phyloP scores from a whole-genome alignment of 2,113 vertebrate species.

The Hippopotamus amphibius region DNA sequence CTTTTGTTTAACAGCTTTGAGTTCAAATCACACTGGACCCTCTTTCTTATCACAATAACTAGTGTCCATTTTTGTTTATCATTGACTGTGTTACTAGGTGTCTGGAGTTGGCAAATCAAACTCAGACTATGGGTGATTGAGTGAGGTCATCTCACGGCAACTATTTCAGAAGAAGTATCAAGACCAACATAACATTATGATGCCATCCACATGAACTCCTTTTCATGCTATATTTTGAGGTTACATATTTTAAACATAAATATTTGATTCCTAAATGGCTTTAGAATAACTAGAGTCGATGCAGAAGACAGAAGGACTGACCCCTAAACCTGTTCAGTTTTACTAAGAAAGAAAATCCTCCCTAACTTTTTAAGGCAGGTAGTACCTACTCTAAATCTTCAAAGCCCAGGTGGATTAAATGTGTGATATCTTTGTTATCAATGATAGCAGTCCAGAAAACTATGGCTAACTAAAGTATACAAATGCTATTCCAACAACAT shows the following conservation, averaged over 20 bases:
- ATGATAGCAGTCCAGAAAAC: not conserved
- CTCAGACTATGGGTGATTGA: not conserved
- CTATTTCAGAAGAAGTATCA: not conserved
- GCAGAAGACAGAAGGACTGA: not conserved
- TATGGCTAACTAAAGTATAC: not conserved
- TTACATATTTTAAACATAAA: not conserved
- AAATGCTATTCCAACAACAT: not conserved
- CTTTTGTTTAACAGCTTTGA: not conserved
- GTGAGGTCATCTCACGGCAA: not conserved
- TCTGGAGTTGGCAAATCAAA: not conserved
- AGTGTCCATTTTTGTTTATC: not conserved
- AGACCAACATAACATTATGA: accelerated
- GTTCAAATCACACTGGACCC: not conserved
- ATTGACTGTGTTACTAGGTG: not conserved
- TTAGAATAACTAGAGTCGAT: not conserved
- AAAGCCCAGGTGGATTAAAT: not conserved
- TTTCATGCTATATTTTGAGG: not conserved
- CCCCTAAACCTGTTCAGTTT: not conserved
- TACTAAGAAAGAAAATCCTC: not conserved
- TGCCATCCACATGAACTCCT: not conserved
- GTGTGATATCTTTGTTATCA: not conserved
- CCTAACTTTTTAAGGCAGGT: not conserved
- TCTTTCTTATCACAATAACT: not conserved
- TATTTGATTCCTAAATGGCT: not conserved
- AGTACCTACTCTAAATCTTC: not conserved